phyloP scores from a whole-genome alignment of 2,113 vertebrate genomes.

The Entelurus aequoreus region DNA sequence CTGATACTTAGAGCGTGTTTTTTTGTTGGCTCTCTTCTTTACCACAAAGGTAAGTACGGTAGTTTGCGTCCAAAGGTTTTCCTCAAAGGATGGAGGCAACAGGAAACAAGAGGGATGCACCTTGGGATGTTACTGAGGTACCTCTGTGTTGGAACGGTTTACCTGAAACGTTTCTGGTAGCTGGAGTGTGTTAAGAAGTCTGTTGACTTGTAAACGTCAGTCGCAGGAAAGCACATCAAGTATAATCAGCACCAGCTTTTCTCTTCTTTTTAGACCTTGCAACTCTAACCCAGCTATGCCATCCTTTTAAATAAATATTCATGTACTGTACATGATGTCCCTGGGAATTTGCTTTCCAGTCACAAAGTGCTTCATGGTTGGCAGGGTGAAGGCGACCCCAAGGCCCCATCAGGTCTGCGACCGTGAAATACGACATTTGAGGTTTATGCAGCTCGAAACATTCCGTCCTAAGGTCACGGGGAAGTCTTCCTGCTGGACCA shows the following conservation, averaged over 20 bases:
- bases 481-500: slow-evolving; percentile 80
- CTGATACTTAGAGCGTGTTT: too few relatives aligned
- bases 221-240: slow-evolving; percentile 36
- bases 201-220: slow-evolving; percentile 52
- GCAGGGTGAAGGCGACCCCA: slow-evolving; percentile 3
- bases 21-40: slow-evolving; percentile 16
- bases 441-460: neutral
- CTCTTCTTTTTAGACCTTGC: slow-evolving; percentile 12
- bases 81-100: slow-evolving; percentile 56
- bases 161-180: slow-evolving; percentile 26
- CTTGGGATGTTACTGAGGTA: slow-evolving; percentile 52
- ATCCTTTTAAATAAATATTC: slow-evolving; percentile 29
- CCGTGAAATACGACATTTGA: too few relatives aligned
- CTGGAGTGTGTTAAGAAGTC: slow-evolving; percentile 24
- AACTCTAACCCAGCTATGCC: slow-evolving; percentile 21
- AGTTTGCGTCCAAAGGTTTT: slow-evolving; percentile 32
- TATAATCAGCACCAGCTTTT: slow-evolving; percentile 60
- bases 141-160: slow-evolving; percentile 23
- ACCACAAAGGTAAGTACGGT: slow-evolving; percentile 44
- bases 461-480: slow-evolving; percentile 32
- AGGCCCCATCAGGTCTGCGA: neutral
- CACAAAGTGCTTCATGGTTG: slow-evolving; percentile 9
- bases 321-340: neutral
- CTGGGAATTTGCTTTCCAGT: slow-evolving; percentile 7
- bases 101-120: slow-evolving; percentile 48